Evolutionary conservation across 2,888 invertebrate species (phyloP).

Genomic region (Spatulosminthurus flaviceps): DNA sequence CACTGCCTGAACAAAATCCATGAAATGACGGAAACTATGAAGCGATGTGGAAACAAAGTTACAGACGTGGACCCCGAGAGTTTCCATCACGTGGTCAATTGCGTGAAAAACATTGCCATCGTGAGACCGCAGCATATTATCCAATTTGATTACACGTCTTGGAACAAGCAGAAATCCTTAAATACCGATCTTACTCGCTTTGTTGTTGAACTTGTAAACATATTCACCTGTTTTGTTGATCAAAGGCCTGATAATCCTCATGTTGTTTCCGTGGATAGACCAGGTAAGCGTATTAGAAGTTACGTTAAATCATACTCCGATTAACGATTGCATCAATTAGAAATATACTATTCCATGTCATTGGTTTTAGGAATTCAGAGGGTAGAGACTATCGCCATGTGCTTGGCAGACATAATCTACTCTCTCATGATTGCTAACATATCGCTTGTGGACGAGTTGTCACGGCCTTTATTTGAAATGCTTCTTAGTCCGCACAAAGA

Average conservation of each 20-base stretch:
- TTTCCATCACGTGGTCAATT: conserved; percentile 61
- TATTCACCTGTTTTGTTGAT: conserved; percentile 58
- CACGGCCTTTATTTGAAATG: conserved; percentile 57
- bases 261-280: conserved; percentile 61
- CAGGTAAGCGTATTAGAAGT: conserved; percentile 49
- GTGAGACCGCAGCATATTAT: conserved; percentile 60
- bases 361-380: conserved; percentile 63
- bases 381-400: conserved; percentile 61
- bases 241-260: conserved; percentile 60
- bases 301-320: not conserved
- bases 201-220: conserved; percentile 26
- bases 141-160: conserved; percentile 57
- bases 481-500: conserved; percentile 58
- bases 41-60: conserved; percentile 33
- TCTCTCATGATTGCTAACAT: conserved; percentile 61
- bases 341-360: no score
- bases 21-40: conserved; percentile 62
- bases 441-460: conserved; percentile 55
- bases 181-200: conserved; percentile 14
- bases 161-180: conserved; percentile 41
- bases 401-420: conserved; percentile 62
- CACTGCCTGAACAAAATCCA: conserved; percentile 74
- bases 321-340: no score
- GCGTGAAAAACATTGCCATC: conserved; percentile 61
- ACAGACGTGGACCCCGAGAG: conserved; percentile 60